Base-by-base conservation (phyloP, 37 sponge, comb jelly and placozoan genomes). In the Eunapius fragilis region DNA sequence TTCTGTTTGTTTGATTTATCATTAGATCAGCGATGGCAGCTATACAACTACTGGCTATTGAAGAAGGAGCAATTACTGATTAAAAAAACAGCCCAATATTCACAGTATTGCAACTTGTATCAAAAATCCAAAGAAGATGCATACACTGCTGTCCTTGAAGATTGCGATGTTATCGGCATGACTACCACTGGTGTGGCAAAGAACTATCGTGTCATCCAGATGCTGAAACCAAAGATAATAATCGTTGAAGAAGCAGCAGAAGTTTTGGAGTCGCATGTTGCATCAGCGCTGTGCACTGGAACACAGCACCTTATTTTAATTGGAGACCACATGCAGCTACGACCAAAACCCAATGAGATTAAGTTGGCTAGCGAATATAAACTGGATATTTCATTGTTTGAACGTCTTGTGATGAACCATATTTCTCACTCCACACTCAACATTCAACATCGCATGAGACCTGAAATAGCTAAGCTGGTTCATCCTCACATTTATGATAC, bases 161-260 rank as follows among this genome's bases (percentile, higher is more conserved):
- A 81, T 33, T 1, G 84, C 22, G 87, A 92, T 69, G 71, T 96
- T 19, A 88, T 97, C 71, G 97, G 95, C 6, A 94, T 97, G 93
- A 97, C 97, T 7, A 97, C 97, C 31, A 97, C 97, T 7, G 97
- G 97, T 69, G 97, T 94, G 31, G 97, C 97, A 31, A 90, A 94
- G 50, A 90, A 98, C 67, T 87, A 93, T 24, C 86, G 89, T 37
- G 68, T 93, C 28, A 72, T 98, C 23, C 89, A 91, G n/a, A 36
- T 76, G 31, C 25, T 98, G 2, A 88, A 88, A 26, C 96, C 98
- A 32, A 94, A 86, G 75, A 92, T 98, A 30, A 85, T 96, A 2
- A 77, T 98, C 37, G 93, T 98, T 12, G 98, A 98, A 74, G 98
- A 98, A 78, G 95, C 96, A 37, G 98, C 98, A 0, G 98, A 98